Evolutionary conservation across 2,113 vertebrate species (phyloP), one percentile per base, ranked within the genome.

Genomic region (Polyodon spathula): DNA sequence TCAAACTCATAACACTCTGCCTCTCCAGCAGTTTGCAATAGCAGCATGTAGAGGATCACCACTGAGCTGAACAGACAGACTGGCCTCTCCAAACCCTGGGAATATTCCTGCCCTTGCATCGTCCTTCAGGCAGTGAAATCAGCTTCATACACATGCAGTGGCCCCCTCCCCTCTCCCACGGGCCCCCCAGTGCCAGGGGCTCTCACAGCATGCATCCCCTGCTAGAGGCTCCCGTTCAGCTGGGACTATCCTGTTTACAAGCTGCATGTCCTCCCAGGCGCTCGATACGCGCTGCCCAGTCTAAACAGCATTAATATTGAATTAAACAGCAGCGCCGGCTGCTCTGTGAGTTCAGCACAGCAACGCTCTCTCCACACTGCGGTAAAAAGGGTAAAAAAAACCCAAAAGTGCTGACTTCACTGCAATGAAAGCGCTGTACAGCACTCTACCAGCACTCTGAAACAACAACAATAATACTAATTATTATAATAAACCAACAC

Each of bases 221-320:
- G 43, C 43, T 44, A 44, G 7, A 44, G 43, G 43, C 43, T 44
- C 7, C 43, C 43, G 43, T 44, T 8, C 7, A 8, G 43, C 43
- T 44, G 43, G 43, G 43, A 44, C 12, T 44, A 44, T 7, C 43
- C 12, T 44, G 43, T 12, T 44, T 44, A 8, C 7, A 44, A 8
- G 43, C 43, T 17, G 12, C 81, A 76, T 73, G 79, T 81, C 81
- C 81, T 73, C 80, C 78, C 76, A 68, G 77, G 78, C 78, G 76
- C 83, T 79, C 75, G 81, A 73, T 77, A 81, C 65, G 79, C 43
- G 12, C 7, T 44, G n/a, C 43, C 43, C 7, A 80, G 82, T 77
- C 76, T 79, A 80, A 86, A 86, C 85, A 83, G 76, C 84, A 87
- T 87, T 87, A 87, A 87, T 87, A 86, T 87, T 86, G 84, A 86